Conservation (phyloP, 2,888 invertebrate species). For the Furcula furcula region DNA sequence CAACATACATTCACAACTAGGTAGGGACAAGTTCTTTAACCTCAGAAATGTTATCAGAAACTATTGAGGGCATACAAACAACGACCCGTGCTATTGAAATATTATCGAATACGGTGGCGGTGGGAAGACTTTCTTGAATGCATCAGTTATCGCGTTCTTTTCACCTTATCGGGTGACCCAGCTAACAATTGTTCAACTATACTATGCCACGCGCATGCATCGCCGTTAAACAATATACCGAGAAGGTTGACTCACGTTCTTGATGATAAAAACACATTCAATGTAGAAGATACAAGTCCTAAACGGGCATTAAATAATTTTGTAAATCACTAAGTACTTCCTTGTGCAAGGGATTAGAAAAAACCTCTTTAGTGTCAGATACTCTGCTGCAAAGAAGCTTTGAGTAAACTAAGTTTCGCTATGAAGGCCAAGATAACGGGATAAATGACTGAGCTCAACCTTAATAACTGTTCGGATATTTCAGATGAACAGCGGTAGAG, state of each 20-base stretch:
- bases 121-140: constrained; percentile 53
- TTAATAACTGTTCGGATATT: too few species aligned
- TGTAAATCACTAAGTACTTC: constrained; percentile 2
- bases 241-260: constrained; percentile 34
- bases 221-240: constrained; percentile 37
- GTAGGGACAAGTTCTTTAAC: constrained; percentile 45
- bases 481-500: too few species aligned
- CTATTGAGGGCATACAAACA: constrained; percentile 45
- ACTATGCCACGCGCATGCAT: constrained; percentile 35
- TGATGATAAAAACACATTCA: constrained; percentile 4
- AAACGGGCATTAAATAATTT: neutral
- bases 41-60: constrained; percentile 46
- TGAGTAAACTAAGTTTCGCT: too few species aligned
- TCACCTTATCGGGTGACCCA: constrained; percentile 69
- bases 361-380: too few species aligned
- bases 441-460: too few species aligned
- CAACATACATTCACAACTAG: constrained; percentile 41
- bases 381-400: too few species aligned
- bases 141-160: constrained; percentile 59
- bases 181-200: constrained; percentile 48
- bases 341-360: too few species aligned
- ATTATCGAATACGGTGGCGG: constrained; percentile 47
- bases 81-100: constrained; percentile 40
- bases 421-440: too few species aligned
- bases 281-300: neutral